Percentiles rank a stretch among this genome's conserved stretches.
phyloP scores from a whole-genome alignment of 2,888 invertebrate genomes.

The Leptopilina syphax region DNA sequence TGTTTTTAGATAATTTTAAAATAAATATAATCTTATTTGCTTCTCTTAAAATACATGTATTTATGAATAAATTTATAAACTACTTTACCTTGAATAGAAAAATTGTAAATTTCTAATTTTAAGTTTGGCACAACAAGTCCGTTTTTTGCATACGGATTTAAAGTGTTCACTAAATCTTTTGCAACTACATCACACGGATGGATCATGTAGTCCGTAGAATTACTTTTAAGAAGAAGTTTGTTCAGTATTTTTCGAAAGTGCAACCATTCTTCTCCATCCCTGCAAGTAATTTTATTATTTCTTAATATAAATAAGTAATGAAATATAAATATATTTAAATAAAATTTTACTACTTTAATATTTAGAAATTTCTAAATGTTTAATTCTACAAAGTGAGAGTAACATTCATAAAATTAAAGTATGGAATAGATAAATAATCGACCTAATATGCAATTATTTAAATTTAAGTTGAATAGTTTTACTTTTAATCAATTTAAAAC shows the following conservation, averaged over 20 bases:
- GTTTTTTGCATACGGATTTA: slow-evolving; percentile 75
- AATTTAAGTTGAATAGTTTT: no score
- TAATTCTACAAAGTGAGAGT: no score
- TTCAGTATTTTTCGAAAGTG: slow-evolving; percentile 86
- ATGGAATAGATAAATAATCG: no score
- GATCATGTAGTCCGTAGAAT: slow-evolving; percentile 80
- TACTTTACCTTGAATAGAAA: slow-evolving; percentile 86
- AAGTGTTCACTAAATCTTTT: slow-evolving; percentile 78
- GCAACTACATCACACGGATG: slow-evolving; percentile 81
- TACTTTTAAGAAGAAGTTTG: slow-evolving; percentile 83
- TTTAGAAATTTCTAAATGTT: no score
- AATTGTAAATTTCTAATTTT: slow-evolving; percentile 85
- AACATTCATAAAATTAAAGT: no score
- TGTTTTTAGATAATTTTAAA: no score
- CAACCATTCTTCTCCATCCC: slow-evolving; percentile 90
- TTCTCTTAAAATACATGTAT: not conserved
- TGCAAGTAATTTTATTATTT: slow-evolving; percentile 56
- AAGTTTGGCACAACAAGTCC: slow-evolving; percentile 78
- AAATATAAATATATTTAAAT: no score
- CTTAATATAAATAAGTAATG: no score
- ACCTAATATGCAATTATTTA: no score
- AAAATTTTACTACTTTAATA: no score
- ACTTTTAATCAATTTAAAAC: no score
- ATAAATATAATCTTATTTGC: no score
- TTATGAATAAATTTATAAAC: not conserved